Conservation (phyloP, 1,140 invertebrate species). For the Cecropterus lyciades region DNA sequence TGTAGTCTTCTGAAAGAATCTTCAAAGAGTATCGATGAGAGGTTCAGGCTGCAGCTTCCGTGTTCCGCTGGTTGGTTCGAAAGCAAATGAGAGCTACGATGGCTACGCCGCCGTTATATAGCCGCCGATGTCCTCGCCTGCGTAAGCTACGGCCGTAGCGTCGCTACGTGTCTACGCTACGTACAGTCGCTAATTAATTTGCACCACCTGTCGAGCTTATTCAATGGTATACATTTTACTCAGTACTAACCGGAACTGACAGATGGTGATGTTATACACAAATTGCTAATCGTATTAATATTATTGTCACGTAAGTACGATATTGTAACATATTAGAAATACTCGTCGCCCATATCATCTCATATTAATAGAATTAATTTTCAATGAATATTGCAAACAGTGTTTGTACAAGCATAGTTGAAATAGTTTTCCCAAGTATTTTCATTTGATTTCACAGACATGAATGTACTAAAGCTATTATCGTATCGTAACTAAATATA, state of each 20-base stretch:
- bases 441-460: too few species aligned
- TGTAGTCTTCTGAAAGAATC: conserved; percentile 1
- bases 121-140: conserved; percentile 44
- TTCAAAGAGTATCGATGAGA: neutral
- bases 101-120: conserved; percentile 64
- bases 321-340: too few species aligned
- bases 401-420: too few species aligned
- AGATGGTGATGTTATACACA: neutral
- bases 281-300: neutral
- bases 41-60: conserved; percentile 44
- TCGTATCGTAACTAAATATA: too few species aligned
- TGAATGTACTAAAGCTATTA: too few species aligned
- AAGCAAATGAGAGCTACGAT: conserved; percentile 67
- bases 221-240: conserved; percentile 24
- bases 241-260: conserved; percentile 7
- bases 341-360: too few species aligned
- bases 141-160: conserved; percentile 56
- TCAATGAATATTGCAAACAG: too few species aligned
- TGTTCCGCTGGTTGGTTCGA: conserved; percentile 58
- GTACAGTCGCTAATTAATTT: conserved; percentile 41
- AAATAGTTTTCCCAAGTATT: too few species aligned
- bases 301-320: too few species aligned
- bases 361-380: too few species aligned
- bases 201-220: conserved; percentile 37
- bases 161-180: conserved; percentile 39